These are phyloP conservation scores for Periophthalmodon schlosseri DNA, from an alignment of 2,113 vertebrate species.

Conservation along the genomic window DNA sequence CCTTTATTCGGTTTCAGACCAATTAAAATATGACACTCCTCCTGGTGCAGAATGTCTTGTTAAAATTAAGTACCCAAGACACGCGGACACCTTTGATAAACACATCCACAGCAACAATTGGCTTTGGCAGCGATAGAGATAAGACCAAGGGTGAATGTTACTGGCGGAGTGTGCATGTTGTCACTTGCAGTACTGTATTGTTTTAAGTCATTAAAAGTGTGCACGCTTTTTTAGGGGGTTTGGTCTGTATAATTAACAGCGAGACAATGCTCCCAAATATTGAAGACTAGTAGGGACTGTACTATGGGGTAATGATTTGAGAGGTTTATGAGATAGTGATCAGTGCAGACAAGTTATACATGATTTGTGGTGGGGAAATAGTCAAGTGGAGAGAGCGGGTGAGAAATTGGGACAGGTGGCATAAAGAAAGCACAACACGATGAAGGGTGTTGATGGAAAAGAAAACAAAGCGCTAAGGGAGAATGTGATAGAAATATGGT, in stretches of 20 bases:
- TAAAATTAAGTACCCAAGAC: slow-evolving; percentile 69
- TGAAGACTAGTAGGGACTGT: not conserved
- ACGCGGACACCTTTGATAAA: slow-evolving; percentile 71
- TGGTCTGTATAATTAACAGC: slow-evolving; percentile 17
- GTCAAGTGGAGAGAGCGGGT: slow-evolving; percentile 32
- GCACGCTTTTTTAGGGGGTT: slow-evolving; percentile 27
- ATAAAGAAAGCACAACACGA: slow-evolving; percentile 42
- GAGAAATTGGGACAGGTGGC: slow-evolving; percentile 50
- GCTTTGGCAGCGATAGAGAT: slow-evolving; percentile 59
- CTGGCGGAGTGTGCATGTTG: slow-evolving; percentile 35
- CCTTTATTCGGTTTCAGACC: slow-evolving; percentile 69
- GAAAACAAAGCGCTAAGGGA: slow-evolving; percentile 21
- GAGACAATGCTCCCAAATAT: not conserved
- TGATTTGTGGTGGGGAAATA: slow-evolving; percentile 8
- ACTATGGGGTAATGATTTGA: too few relatives aligned
- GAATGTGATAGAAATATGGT: slow-evolving; percentile 40
- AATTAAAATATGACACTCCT: slow-evolving; percentile 77
- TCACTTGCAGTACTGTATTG: slow-evolving; percentile 49
- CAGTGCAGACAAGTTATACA: slow-evolving; percentile 43
- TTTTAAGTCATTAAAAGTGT: slow-evolving; percentile 62
- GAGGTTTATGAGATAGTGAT: slow-evolving; percentile 25
- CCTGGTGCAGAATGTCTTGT: slow-evolving; percentile 60
- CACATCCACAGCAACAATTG: slow-evolving; percentile 77
- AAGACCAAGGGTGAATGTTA: slow-evolving; percentile 11
- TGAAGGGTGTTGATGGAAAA: slow-evolving; percentile 26